Base-by-base conservation (phyloP, 1,140 invertebrate species). In the Pristionchus pacificus region DNA sequence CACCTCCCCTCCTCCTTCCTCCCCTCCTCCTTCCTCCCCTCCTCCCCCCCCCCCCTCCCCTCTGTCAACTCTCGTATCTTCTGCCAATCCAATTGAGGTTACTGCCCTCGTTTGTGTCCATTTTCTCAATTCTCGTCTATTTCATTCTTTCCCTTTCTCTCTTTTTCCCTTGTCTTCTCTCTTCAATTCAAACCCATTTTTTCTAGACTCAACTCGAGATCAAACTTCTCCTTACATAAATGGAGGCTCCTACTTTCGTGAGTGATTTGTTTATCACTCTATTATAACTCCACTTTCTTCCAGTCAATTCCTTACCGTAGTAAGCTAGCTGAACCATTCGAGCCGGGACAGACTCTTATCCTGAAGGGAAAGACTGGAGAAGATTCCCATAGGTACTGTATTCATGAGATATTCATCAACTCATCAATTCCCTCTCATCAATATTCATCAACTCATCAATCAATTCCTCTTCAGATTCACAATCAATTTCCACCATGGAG, bases 291-390 rank as follows among this genome's bases (percentile, higher is more conserved):
- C 6, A 10, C 6, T 49, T 19, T 49, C 38, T 60, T 73, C 68
- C 65, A 81, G 75, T 74, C 80, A 28, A 78, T 81, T 68, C 80
- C 80, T 49, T 81, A 81, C 74, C 80, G 81, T 65, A 78, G 76
- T 62, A 78, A 83, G 70, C 71, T 81, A 24, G 70, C 73, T 49
- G 80, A 81, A 68, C 77, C 72, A 2, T 83, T 82, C 58, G 81
- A 82, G 70, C 80, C 80, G 25, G 80, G 80, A 65, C 80, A 82
- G 64, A 82, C 80, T 13, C 72, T 82, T 38, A 83, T 83, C 59
- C 76, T 82, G 27, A 83, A 81, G 72, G 80, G 80, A 57, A 81
- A 82, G 63, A 81, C 80, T 57, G 79, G 75, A 63, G 79, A 80
- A 65, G 79, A 80, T 55, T 80, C 79, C 6, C 38, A 25, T 10